Conservation (phyloP, 37 sponge, comb jelly and placozoan genomes). For the Corticium candelabrum region DNA sequence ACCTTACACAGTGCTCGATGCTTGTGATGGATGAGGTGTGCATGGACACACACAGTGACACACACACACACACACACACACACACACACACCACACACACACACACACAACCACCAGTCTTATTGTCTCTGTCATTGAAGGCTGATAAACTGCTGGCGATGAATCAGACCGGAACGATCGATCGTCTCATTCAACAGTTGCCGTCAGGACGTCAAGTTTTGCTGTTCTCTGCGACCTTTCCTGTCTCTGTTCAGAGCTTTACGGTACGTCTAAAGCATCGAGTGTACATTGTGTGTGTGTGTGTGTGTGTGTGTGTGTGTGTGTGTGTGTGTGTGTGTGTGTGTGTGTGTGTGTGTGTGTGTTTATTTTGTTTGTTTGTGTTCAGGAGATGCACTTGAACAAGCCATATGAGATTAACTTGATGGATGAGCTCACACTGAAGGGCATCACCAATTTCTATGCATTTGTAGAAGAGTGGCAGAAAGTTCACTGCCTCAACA, state of each 20-base stretch:
- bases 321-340: neutral
- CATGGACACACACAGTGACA: too few species aligned
- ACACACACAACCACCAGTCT: neutral
- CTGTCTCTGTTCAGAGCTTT: conserved; percentile 70
- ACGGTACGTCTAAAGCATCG: conserved; percentile 39
- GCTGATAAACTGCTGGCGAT: conserved; percentile 92
- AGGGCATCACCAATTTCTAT: conserved; percentile 89
- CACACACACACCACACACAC: neutral
- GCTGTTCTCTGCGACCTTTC: conserved; percentile 92
- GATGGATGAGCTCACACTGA: conserved; percentile 94
- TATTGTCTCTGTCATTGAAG: conserved; percentile 3
- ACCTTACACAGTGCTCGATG: conserved; percentile 65
- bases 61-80: too few species aligned
- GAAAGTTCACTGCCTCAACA: conserved; percentile 98
- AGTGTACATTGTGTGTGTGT: neutral
- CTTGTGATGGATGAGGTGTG: conserved; percentile 86
- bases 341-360: conserved; percentile 6
- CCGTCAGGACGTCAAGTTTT: conserved; percentile 75
- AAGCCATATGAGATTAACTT: conserved; percentile 88
- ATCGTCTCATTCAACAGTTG: conserved; percentile 61
- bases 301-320: neutral
- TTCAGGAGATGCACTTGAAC: conserved; percentile 52
- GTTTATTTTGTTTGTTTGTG: too few species aligned
- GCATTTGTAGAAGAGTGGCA: conserved; percentile 94
- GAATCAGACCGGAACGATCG: conserved; percentile 63